phyloP scores from a whole-genome alignment of 2,113 vertebrate genomes.

The Formicarius rufipectus region DNA sequence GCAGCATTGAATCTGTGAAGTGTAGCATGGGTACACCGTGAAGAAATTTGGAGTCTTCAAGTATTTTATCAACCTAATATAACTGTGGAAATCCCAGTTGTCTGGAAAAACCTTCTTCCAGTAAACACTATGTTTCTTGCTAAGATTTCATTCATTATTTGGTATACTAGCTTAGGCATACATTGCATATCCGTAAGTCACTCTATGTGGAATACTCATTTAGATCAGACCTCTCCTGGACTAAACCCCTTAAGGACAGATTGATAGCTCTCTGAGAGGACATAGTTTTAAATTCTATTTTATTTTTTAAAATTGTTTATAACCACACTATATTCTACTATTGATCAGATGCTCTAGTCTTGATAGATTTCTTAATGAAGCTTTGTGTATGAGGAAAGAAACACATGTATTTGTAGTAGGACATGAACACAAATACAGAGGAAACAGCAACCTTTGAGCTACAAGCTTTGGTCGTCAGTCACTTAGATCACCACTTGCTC shows the following conservation, averaged over 20 bases:
- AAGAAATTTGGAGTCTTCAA: background rate
- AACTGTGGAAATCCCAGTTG: background rate
- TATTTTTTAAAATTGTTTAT: background rate
- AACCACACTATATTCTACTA: background rate
- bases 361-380: background rate
- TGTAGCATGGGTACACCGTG: background rate
- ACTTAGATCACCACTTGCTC: background rate
- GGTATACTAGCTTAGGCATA: background rate
- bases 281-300: background rate
- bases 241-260: background rate
- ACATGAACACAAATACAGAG: background rate
- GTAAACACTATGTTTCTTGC: background rate
- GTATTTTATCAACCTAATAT: background rate
- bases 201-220: background rate
- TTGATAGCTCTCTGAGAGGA: background rate
- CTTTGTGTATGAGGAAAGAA: background rate
- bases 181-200: background rate
- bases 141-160: background rate
- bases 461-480: background rate
- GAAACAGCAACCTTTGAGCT: constrained; percentile 22
- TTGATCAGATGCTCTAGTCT: background rate
- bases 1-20: background rate
- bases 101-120: background rate
- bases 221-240: background rate
- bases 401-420: background rate